Percentiles rank a stretch among this genome's conserved stretches.
phyloP scores from a whole-genome alignment of 2,113 vertebrate species.

The Geothlypis trichas region DNA sequence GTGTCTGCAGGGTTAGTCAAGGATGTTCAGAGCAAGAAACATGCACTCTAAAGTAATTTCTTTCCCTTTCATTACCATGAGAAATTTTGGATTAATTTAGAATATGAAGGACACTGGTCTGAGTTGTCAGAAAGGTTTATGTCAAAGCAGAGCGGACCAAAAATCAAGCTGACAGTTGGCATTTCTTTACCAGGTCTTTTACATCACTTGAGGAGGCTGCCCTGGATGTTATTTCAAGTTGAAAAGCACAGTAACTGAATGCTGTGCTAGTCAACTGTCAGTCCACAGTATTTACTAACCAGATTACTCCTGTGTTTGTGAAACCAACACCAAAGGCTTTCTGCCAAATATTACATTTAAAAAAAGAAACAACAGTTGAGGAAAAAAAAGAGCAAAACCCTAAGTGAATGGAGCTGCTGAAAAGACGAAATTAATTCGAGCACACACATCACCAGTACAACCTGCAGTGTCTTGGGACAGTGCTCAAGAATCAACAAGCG shows the following conservation, averaged over 20 bases:
- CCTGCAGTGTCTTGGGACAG: neutral
- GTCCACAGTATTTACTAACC: neutral
- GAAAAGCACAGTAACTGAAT: slow-evolving; percentile 1
- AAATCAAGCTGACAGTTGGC: slow-evolving; percentile 57
- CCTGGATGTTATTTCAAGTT: slow-evolving; percentile 7
- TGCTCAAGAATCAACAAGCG: neutral
- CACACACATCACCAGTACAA: neutral
- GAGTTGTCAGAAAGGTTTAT: slow-evolving; percentile 45
- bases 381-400: neutral
- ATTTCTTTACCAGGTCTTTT: slow-evolving; percentile 51
- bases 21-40: slow-evolving; percentile 27
- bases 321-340: slow-evolving; percentile 8
- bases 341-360: neutral
- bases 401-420: neutral
- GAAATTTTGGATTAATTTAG: slow-evolving; percentile 40
- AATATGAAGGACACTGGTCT: slow-evolving; percentile 50
- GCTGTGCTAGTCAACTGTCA: neutral
- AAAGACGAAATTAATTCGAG: neutral
- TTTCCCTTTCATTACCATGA: slow-evolving; percentile 32
- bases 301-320: neutral
- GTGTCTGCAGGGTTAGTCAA: slow-evolving; percentile 35
- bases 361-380: neutral
- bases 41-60: neutral
- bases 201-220: slow-evolving; percentile 23
- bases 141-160: slow-evolving; percentile 13